A percentile compares a stretch with the other conserved stretches of the same genome.
Evolutionary conservation across 2,113 vertebrate species (phyloP).

Genomic region (Coracopsis vasa): DNA sequence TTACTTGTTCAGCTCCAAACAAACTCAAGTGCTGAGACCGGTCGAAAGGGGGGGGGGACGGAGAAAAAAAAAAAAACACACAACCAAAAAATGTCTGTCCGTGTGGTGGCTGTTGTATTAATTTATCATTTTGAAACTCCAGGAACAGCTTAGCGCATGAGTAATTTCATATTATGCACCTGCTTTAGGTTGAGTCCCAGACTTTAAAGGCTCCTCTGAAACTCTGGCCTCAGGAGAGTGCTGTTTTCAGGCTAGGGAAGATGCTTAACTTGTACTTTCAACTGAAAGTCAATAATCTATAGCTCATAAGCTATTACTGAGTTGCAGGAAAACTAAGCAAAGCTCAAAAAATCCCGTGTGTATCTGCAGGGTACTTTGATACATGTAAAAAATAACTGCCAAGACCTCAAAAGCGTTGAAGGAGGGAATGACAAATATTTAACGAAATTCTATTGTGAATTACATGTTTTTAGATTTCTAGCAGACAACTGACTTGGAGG

Average conservation of each 20-base stretch:
- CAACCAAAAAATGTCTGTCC: rapidly evolving
- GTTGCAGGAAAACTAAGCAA: neutral
- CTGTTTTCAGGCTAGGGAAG: neutral
- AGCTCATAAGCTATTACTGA: neutral
- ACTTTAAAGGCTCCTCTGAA: neutral
- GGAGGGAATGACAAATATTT: neutral
- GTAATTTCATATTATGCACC: neutral
- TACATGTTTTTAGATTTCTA: neutral
- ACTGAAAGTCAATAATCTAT: neutral
- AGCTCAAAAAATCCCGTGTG: neutral
- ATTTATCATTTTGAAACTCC: neutral
- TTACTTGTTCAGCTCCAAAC: neutral
- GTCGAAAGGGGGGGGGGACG: rapidly evolving
- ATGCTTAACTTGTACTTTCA: neutral
- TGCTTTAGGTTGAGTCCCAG: neutral
- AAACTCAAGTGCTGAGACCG: neutral
- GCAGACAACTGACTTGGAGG: neutral
- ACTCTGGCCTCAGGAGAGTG: neutral
- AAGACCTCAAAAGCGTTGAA: neutral
- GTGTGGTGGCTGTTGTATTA: neutral
- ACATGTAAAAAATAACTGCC: neutral
- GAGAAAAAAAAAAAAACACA: no score
- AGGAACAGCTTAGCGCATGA: neutral
- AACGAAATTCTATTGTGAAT: neutral
- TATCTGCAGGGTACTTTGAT: neutral